phyloP scores from a whole-genome alignment of 1,140 invertebrate species.

The Lepidurus arcticus region DNA sequence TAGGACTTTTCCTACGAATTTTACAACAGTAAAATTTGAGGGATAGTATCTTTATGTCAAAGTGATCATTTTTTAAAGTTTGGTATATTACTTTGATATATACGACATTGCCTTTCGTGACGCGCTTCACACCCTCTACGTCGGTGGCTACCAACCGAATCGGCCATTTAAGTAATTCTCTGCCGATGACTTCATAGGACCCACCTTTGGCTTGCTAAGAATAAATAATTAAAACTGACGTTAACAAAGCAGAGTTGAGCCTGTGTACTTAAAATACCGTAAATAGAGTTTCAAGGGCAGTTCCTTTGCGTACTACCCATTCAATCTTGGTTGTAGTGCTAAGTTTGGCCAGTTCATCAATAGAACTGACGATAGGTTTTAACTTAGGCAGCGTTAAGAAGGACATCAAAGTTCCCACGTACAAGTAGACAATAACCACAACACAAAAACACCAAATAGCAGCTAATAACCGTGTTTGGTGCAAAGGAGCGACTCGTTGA shows the following conservation, averaged over 20 bases:
- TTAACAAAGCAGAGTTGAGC: background rate
- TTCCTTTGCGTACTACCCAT: slow-evolving; percentile 39
- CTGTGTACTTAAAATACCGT: slow-evolving; percentile 33
- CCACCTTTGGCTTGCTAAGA: background rate
- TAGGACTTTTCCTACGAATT: slow-evolving; percentile 41
- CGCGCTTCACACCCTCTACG: slow-evolving; percentile 36
- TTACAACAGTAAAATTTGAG: background rate
- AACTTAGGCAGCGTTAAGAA: slow-evolving; percentile 40
- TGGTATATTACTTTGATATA: slow-evolving; percentile 40
- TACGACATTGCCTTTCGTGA: slow-evolving; percentile 37
- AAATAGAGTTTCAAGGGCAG: slow-evolving; percentile 39
- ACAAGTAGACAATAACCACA: slow-evolving; percentile 41
- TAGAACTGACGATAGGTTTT: slow-evolving; percentile 35
- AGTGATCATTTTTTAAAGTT: slow-evolving; percentile 28
- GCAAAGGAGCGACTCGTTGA: background rate
- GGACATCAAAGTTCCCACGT: slow-evolving; percentile 39
- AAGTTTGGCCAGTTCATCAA: slow-evolving; percentile 39
- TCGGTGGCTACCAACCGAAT: slow-evolving; percentile 36
- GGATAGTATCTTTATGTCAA: background rate
- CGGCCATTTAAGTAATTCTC: background rate
- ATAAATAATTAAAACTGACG: background rate
- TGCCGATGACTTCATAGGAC: background rate
- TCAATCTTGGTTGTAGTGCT: slow-evolving; percentile 35
- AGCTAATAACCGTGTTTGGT: slow-evolving; percentile 38
- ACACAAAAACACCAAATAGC: slow-evolving; percentile 41